Evolutionary conservation across 2,888 invertebrate genomes (phyloP), one percentile per base, ranked within the genome.

Genomic region (Stictocephala bisonia): DNA sequence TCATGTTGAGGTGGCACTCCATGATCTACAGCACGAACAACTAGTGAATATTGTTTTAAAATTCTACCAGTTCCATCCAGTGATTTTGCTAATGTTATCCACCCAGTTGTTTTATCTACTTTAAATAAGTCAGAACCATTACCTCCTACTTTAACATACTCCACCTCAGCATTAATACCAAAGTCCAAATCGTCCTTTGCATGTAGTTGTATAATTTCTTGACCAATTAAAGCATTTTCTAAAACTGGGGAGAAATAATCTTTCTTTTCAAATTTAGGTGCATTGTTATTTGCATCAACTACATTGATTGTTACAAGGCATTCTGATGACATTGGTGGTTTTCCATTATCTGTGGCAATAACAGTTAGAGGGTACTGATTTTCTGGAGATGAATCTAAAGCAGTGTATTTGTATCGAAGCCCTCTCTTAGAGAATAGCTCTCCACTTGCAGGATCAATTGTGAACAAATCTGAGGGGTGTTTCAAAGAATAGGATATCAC

Each of bases 341-440:
- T 96, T 0, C 97, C 98, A 81, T 96, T 95, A 84, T 98, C 97
- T 0, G 93, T 95, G 0, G 97, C 97, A 1, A 96, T 85, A n/a
- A 97, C 90, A 1, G 92, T 91, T n/a, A 97, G 85, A 0, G 92
- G 89, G 82, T 96, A 96, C 79, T 93, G 90, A 82, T 96, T 95
- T 84, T 96, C 96, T 0, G 95, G 95, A 0, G 95, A 95, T 0
- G 91, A 88, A 79, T 93, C 91, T 48, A 91, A 85, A 78, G 91
- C 91, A 0, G 93, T 93, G 83, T 93, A 91, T 82, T 93, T 95
- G 82, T 95, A 96, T 78, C 90, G 89, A 77, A 96, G 87, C 7
- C 90, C 88, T 80, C 90, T 89, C 84, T 95, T 95, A 80, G 95
- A 95, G 79, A 91, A 90, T 53, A 98, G 90, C 83, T 96, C 95